These are phyloP conservation scores for Hedya salicella DNA, from an alignment of 2,888 invertebrate species.

Conservation along the genomic window DNA sequence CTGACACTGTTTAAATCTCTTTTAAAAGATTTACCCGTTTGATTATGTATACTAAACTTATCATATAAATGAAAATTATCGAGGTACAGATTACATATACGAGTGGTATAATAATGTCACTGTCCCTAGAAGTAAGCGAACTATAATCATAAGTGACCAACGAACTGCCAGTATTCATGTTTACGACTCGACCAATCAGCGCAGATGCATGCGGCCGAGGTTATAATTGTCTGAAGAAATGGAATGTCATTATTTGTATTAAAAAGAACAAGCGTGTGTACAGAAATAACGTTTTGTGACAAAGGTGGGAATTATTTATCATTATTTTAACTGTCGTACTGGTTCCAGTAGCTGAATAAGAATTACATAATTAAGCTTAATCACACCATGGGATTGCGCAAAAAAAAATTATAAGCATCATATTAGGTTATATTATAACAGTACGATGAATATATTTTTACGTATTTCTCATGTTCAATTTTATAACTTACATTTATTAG, in stretches of 20 bases:
- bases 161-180: constrained; percentile 1
- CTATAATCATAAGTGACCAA: constrained; percentile 19
- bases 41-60: too few species aligned
- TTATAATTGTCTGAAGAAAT: constrained; percentile 69
- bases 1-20: too few species aligned
- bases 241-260: constrained; percentile 61
- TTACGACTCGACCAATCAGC: constrained; percentile 9
- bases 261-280: constrained; percentile 60
- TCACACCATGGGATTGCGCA: constrained; percentile 29
- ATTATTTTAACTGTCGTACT: constrained; percentile 48
- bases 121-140: background rate
- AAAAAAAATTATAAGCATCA: background rate
- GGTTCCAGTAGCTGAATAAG: constrained; percentile 39
- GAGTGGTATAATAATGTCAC: background rate
- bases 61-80: too few species aligned
- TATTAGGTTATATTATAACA: too few species aligned
- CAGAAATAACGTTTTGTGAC: constrained; percentile 52
- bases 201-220: constrained; percentile 6
- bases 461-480: too few species aligned
- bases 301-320: constrained; percentile 60
- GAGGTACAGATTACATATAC: too few species aligned
- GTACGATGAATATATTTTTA: too few species aligned
- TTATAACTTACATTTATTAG: too few species aligned
- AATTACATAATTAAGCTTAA: constrained; percentile 42
- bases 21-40: too few species aligned